These are phyloP conservation scores for Scelioninae gen. 1 DNA, from an alignment of 2,888 invertebrate genomes.

Conservation along the genomic window DNA sequence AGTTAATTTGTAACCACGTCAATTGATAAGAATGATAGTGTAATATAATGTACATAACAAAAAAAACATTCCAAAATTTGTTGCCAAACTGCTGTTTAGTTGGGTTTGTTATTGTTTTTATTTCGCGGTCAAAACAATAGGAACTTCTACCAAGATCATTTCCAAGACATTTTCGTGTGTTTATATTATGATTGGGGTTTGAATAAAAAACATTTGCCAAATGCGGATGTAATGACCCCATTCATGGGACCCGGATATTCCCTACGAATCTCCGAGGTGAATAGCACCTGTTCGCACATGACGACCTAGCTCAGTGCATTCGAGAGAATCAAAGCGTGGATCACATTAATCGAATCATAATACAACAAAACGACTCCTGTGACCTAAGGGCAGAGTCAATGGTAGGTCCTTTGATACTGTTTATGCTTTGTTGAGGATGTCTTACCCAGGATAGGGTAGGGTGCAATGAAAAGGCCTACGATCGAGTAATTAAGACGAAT, in stretches of 20 bases:
- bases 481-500: slow-evolving; percentile 27
- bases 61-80: no score
- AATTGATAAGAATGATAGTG: no score
- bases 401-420: slow-evolving; percentile 4
- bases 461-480: neutral
- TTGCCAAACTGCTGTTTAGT: no score
- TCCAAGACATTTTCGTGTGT: no score
- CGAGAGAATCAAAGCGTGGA: slow-evolving; percentile 2
- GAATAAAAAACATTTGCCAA: no score
- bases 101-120: no score
- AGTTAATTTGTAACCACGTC: neutral
- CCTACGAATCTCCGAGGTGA: slow-evolving; percentile 4
- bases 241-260: neutral
- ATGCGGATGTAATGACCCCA: slow-evolving; percentile 8
- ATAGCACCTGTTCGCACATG: slow-evolving; percentile 36
- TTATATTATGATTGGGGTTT: no score
- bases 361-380: neutral
- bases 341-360: slow-evolving; percentile 9
- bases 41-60: no score
- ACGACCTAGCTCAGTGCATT: neutral
- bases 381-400: neutral
- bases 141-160: no score
- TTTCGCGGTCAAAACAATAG: no score
- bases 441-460: neutral
- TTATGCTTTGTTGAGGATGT: neutral